Evolutionary conservation across 2,797 vertebrate species (phyloP).

Genomic region (Sardinella longiceps): DNA sequence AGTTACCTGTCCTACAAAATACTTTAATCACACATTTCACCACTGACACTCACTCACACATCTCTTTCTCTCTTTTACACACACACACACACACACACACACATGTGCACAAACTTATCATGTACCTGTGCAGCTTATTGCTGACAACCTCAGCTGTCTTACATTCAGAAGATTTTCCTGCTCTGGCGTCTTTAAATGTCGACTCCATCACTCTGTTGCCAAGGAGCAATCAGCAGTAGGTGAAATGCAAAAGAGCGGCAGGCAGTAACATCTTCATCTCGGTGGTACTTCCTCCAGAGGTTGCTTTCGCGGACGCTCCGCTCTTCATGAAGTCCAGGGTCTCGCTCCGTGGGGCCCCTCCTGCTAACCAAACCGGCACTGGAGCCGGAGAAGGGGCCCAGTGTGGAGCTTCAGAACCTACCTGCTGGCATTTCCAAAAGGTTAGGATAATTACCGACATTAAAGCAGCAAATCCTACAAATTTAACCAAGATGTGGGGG

Average conservation of each 20-base stretch:
- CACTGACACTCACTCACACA: too few species aligned
- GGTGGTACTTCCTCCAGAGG: neutral
- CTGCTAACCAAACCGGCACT: conserved; percentile 45
- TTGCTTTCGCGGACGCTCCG: neutral
- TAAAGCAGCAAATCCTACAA: conserved; percentile 59
- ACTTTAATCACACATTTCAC: neutral
- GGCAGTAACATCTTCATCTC: neutral
- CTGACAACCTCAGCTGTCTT: neutral
- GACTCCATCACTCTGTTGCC: neutral
- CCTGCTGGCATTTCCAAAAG: conserved; percentile 59
- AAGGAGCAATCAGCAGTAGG: conserved; percentile 10
- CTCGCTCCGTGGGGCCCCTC: conserved; percentile 27
- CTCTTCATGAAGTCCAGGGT: neutral
- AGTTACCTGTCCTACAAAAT: neutral
- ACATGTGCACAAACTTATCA: neutral
- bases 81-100: neutral
- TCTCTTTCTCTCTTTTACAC: too few species aligned
- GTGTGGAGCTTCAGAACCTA: conserved; percentile 53
- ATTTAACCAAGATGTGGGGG: conserved; percentile 59
- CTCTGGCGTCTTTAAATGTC: conserved; percentile 1
- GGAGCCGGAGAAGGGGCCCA: conserved; percentile 42
- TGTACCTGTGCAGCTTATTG: neutral
- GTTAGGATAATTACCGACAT: conserved; percentile 59
- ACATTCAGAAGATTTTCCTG: neutral
- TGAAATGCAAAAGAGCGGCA: conserved; percentile 3